Evolutionary conservation across 2,113 vertebrate genomes (phyloP).

Genomic region (Ctenodactylus gundi): DNA sequence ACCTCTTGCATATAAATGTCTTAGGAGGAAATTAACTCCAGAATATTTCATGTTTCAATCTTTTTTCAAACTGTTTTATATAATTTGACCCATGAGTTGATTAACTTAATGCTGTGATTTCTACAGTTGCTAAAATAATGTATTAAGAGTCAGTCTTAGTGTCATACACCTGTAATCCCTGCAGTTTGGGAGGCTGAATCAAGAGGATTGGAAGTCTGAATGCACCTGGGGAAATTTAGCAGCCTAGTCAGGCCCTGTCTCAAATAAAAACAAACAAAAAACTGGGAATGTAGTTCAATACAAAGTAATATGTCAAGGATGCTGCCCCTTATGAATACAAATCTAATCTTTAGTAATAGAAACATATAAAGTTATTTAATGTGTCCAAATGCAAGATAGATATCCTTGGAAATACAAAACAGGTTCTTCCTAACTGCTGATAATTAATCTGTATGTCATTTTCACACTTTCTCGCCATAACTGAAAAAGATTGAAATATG

Average conservation of each 20-base stretch:
- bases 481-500: not conserved
- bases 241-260: not conserved
- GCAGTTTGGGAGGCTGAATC: not conserved
- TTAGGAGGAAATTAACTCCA: not conserved
- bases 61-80: not conserved
- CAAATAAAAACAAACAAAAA: not conserved
- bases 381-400: not conserved
- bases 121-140: not conserved
- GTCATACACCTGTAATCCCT: not conserved
- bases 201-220: not conserved
- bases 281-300: not conserved
- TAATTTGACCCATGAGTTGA: not conserved
- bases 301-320: not conserved
- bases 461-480: not conserved
- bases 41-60: not conserved
- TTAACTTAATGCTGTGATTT: not conserved
- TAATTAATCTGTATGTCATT: not conserved
- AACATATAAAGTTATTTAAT: not conserved
- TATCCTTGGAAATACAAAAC: conserved; percentile 35
- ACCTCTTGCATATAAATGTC: not conserved
- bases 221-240: not conserved
- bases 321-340: not conserved
- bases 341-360: not conserved
- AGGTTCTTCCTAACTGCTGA: not conserved
- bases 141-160: not conserved